These are phyloP conservation scores for Pangasius mekongensis DNA, from an alignment of 2,797 vertebrate species.

Conservation along the genomic window DNA sequence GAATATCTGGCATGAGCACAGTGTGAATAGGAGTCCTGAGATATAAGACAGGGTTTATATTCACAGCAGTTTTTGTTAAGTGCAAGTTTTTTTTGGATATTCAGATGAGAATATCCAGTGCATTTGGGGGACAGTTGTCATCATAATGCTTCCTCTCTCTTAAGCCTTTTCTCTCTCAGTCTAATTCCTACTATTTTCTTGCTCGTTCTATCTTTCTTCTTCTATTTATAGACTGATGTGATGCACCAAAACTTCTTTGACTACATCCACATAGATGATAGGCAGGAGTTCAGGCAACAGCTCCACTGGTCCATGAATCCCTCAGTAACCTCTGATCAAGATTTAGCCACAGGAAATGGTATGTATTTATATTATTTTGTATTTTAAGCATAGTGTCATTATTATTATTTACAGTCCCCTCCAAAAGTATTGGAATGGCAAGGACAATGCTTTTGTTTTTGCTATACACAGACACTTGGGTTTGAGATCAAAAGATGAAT, in stretches of 20 bases:
- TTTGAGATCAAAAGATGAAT: not conserved
- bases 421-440: not conserved
- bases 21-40: not conserved
- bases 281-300: conserved; percentile 91
- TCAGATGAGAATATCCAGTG: not conserved
- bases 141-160: not conserved
- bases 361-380: conserved; percentile 44
- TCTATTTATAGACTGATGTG: conserved; percentile 87
- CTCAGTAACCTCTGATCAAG: conserved; percentile 72
- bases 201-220: not conserved
- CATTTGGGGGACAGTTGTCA: not conserved
- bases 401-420: not conserved
- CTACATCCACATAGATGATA: conserved; percentile 96
- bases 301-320: conserved; percentile 99
- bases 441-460: no score
- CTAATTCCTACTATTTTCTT: not conserved
- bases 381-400: not conserved
- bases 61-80: not conserved
- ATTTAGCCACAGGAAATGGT: conserved; percentile 72
- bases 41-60: not conserved
- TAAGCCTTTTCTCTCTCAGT: not conserved
- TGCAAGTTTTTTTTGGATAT: not conserved
- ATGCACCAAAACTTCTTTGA: conserved; percentile 97
- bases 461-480: no score
- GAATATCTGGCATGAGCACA: not conserved